Base-by-base conservation (phyloP, 2,888 invertebrate species). In the Tuta absoluta region DNA sequence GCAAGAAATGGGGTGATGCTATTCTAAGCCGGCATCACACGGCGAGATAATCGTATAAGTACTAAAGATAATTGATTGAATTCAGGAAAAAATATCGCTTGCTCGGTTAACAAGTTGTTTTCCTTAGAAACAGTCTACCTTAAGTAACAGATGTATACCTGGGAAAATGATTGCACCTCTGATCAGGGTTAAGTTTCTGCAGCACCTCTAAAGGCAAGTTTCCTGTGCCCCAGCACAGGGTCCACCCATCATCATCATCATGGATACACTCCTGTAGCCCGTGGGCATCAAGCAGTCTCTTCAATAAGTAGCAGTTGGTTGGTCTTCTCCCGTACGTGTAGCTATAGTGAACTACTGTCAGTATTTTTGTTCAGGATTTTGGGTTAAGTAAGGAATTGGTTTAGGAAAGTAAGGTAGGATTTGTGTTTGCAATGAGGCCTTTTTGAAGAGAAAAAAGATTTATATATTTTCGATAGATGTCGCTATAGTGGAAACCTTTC, bases 91-190 rank as follows among this genome's bases (percentile, higher is more conserved):
- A n/a, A n/a, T n/a, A n/a, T n/a, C n/a, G n/a, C n/a, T n/a, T n/a
- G n/a, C n/a, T n/a, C n/a, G n/a, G n/a, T n/a, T n/a, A n/a, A n/a
- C n/a, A n/a, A n/a, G n/a, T n/a, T n/a, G n/a, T n/a, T n/a, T n/a
- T n/a, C n/a, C n/a, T n/a, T n/a, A n/a, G n/a, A n/a, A n/a, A 14
- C n/a, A 11, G n/a, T 45, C 45, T 14, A 12, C 12, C 45, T 3
- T 12, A 3, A n/a, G 3, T 45, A n/a, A 5, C n/a, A 1, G 33
- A 8, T 33, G 7, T 7, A 8, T 74, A 79, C 78, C 79, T 78
- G 62, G 77, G 77, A 24, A 78, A 76, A 62, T 79, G 77, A 67
- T 79, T 79, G 65, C 76, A 77, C 67, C 69, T 75, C 67, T 80
- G 79, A 3, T 63, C n/a, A 11, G 21, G 33, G 0, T 33, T 65